Percentiles rank a stretch among this genome's conserved stretches.
Evolutionary conservation across 2,888 invertebrate species (phyloP).

Genomic region (Timandra comae): DNA sequence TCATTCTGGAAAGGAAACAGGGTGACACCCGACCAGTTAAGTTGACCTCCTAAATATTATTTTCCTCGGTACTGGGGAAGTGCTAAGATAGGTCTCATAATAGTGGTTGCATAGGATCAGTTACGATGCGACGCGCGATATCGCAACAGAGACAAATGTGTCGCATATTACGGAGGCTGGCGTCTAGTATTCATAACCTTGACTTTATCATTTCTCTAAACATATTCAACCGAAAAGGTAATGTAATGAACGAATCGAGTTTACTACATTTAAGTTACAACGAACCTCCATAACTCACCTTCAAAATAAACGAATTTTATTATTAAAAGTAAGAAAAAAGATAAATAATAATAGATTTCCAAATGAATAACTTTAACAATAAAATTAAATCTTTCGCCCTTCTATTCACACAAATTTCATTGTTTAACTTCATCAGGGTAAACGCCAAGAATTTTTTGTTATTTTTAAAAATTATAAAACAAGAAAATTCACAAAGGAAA

Average conservation of each 20-base stretch:
- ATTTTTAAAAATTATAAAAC: slow-evolving; percentile 19
- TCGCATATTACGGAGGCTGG: slow-evolving; percentile 43
- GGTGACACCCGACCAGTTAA: slow-evolving; percentile 40
- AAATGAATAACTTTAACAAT: slow-evolving; percentile 9
- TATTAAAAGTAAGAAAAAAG: too few relatives aligned
- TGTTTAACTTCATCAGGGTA: slow-evolving; percentile 17
- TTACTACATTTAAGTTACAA: too few relatives aligned
- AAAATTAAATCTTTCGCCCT: slow-evolving; percentile 6
- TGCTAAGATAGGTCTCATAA: slow-evolving; percentile 30
- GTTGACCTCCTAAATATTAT: slow-evolving; percentile 36
- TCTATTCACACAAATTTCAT: slow-evolving; percentile 13
- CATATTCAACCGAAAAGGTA: slow-evolving; percentile 25
- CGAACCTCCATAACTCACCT: too few relatives aligned
- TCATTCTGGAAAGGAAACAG: slow-evolving; percentile 65
- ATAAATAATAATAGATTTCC: slow-evolving; percentile 3
- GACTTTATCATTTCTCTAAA: slow-evolving; percentile 49
- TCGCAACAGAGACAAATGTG: slow-evolving; percentile 65
- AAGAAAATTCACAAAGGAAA: slow-evolving; percentile 16
- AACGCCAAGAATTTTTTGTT: slow-evolving; percentile 11
- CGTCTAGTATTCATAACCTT: slow-evolving; percentile 47
- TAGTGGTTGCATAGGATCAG: slow-evolving; percentile 48
- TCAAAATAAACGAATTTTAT: too few relatives aligned
- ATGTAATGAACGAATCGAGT: slow-evolving; percentile 11
- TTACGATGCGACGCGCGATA: slow-evolving; percentile 59
- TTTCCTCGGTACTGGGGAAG: slow-evolving; percentile 17